phyloP scores from a whole-genome alignment of 2,888 invertebrate genomes.

The Neoaliturus tenellus region DNA sequence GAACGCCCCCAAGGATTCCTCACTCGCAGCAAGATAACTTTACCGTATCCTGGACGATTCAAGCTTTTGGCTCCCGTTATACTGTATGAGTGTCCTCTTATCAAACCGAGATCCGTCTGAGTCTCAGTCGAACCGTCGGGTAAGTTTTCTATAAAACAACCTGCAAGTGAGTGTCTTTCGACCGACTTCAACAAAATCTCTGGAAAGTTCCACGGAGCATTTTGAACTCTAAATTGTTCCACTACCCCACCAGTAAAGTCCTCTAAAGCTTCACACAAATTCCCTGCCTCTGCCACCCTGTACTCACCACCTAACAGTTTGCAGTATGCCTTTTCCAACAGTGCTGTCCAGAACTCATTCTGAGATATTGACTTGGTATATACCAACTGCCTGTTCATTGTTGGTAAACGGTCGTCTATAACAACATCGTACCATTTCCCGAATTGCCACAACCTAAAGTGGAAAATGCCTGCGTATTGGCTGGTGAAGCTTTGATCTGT shows the following conservation, averaged over 20 bases:
- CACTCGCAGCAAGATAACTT: background rate
- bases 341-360: background rate
- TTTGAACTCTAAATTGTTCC: background rate
- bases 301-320: background rate
- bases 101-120: background rate
- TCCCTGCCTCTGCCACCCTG: background rate
- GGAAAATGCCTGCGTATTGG: constrained; percentile 3
- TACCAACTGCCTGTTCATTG: background rate
- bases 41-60: background rate
- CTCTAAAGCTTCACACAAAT: background rate
- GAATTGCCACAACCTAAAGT: constrained; percentile 3
- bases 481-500: background rate
- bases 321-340: background rate
- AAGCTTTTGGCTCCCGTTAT: background rate
- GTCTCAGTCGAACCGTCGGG: background rate
- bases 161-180: background rate
- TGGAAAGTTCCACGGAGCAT: background rate
- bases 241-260: constrained; percentile 10
- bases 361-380: background rate
- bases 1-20: constrained; percentile 3
- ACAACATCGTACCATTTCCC: constrained; percentile 1
- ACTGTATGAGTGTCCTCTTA: background rate
- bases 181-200: background rate
- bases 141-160: background rate
- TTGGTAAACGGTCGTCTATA: constrained; percentile 14